Evolutionary conservation across 1,140 invertebrate species (phyloP).

Genomic region (Solenopsis fugax): DNA sequence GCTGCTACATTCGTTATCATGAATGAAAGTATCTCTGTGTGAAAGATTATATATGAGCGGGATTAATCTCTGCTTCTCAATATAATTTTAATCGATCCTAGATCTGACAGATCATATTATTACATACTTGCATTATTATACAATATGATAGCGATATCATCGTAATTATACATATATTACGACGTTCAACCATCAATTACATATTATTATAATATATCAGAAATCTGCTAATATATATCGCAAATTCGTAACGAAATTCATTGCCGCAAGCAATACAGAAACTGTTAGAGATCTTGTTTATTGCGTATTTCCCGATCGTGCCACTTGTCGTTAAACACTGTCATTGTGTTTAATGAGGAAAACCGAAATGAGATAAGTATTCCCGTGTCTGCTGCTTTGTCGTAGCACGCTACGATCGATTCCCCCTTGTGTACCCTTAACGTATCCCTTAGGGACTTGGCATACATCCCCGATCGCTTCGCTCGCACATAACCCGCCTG

Average conservation of each 20-base stretch:
- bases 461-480: slow-evolving; percentile 53
- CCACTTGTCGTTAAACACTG: slow-evolving; percentile 67
- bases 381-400: slow-evolving; percentile 61
- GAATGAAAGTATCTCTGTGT: not conserved
- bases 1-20: slow-evolving; percentile 47
- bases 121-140: slow-evolving; percentile 1
- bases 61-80: not conserved
- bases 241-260: too few relatives aligned
- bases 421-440: slow-evolving; percentile 75
- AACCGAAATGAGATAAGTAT: slow-evolving; percentile 74
- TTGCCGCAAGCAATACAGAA: not conserved
- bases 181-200: not conserved
- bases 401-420: slow-evolving; percentile 19
- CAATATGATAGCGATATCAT: not conserved
- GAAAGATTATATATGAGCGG: not conserved
- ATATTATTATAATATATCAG: not conserved
- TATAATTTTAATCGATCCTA: too few relatives aligned
- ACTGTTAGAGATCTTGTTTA: slow-evolving; percentile 45
- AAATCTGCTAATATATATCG: slow-evolving; percentile 9
- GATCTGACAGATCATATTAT: too few relatives aligned
- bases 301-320: slow-evolving; percentile 52
- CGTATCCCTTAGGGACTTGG: slow-evolving; percentile 58
- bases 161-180: not conserved
- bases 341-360: slow-evolving; percentile 76
- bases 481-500: slow-evolving; percentile 50